Conservation (phyloP, 2,797 vertebrate genomes). For the Garrulus glandarius region DNA sequence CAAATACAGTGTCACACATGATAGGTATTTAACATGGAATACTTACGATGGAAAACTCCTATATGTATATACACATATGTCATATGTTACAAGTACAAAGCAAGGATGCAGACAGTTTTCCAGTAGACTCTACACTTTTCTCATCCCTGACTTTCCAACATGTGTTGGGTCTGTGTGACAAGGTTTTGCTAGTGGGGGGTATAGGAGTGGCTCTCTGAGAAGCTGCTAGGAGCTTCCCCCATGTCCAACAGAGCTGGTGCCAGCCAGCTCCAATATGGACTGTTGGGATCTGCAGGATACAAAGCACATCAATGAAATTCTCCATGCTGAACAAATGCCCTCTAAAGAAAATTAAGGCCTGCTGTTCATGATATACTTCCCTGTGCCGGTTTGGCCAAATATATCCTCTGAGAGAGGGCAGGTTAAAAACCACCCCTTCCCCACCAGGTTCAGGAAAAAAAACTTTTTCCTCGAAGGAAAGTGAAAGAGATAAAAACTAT, state of each 20-base stretch:
- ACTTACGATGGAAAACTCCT: neutral
- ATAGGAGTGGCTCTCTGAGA: neutral
- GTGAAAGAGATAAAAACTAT: too few species aligned
- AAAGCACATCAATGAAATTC: neutral
- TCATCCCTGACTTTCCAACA: accelerated
- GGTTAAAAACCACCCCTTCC: too few species aligned
- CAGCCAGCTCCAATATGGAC: neutral
- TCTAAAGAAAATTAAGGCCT: neutral
- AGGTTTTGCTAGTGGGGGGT: neutral
- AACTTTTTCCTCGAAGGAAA: too few species aligned
- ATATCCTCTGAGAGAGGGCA: too few species aligned
- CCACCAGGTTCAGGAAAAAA: too few species aligned
- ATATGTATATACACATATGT: neutral
- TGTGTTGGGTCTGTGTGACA: neutral
- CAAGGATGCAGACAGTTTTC: neutral
- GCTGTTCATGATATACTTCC: neutral
- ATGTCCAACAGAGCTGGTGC: neutral
- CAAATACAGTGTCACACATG: neutral
- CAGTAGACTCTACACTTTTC: neutral
- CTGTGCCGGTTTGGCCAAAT: too few species aligned
- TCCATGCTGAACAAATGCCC: neutral
- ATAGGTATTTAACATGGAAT: neutral
- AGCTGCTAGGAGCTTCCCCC: neutral
- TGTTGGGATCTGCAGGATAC: neutral
- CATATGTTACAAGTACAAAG: neutral